Conservation (phyloP, 2,888 invertebrate species). For the Euspilapteryx auroguttella region DNA sequence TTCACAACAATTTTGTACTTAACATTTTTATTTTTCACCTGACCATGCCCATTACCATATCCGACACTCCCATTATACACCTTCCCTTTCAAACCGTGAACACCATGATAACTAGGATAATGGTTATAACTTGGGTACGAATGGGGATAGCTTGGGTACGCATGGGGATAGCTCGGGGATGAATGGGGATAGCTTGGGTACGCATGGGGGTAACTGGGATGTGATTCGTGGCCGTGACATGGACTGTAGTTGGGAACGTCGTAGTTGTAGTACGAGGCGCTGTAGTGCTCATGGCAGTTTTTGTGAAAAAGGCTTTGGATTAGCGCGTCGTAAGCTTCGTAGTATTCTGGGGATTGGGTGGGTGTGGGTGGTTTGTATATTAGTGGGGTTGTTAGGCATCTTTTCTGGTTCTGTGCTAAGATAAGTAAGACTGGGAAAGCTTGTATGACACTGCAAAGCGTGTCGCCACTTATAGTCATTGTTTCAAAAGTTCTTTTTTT, state of each 20-base stretch:
- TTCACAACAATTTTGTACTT: constrained; percentile 34
- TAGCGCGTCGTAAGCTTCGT: constrained; percentile 36
- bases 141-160: constrained; percentile 1
- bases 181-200: constrained; percentile 7
- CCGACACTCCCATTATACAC: constrained; percentile 6
- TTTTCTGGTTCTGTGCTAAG: constrained; percentile 34
- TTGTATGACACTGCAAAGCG: constrained; percentile 37
- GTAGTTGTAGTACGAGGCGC: constrained; percentile 4
- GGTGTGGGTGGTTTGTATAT: constrained; percentile 39
- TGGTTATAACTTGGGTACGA: constrained; percentile 6
- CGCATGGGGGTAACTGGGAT: constrained; percentile 8
- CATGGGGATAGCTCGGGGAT: constrained; percentile 5
- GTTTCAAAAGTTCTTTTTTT: constrained; percentile 3
- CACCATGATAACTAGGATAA: not conserved
- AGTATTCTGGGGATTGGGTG: constrained; percentile 40
- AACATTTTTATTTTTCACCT: constrained; percentile 22
- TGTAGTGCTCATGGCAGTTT: constrained; percentile 17
- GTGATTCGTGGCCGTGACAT: constrained; percentile 3
- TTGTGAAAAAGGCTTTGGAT: constrained; percentile 14
- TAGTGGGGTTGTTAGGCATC: constrained; percentile 35
- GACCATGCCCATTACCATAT: constrained; percentile 23
- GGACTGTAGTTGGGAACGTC: constrained; percentile 3
- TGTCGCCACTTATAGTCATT: constrained; percentile 34
- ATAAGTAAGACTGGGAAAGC: constrained; percentile 40
- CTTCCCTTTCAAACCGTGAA: not conserved